Base-by-base conservation (phyloP, 2,888 invertebrate genomes). In the Eugnorisma glareosa region DNA sequence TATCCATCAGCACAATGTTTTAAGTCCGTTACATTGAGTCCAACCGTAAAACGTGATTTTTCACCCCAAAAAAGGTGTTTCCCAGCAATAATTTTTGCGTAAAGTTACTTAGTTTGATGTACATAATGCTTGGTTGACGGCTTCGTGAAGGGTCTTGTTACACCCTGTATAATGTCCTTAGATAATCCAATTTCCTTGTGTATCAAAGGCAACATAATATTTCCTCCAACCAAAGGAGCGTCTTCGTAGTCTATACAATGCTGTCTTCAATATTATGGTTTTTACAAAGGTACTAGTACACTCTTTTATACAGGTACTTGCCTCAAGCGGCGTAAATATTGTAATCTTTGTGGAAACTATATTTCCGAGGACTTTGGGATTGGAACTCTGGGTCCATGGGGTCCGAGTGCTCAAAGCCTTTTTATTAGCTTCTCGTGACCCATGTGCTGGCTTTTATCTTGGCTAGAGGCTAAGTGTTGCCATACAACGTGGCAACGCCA, bases 151-250 rank as follows among this genome's bases (percentile, higher is more conserved):
- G n/a, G n/a, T n/a, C n/a, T n/a, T n/a, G n/a, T n/a, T n/a, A n/a
- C n/a, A n/a, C n/a, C n/a, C n/a, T n/a, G n/a, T n/a, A 31, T 7
- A 64, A 51, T 75, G 35, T 51, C 48, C 21, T 76, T 40, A 5
- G 21, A 35, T 64, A 51, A 51, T 76, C 51, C 8, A 76, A 43
- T 51, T 76, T 76, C 40, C 40, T 43, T n/a, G 35, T 64, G 18
- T 75, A 15, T 31, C 28, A 40, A 48, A 40, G 15, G 75, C 48
- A 75, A 75, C 40, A 21, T 75, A 40, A 75, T 75, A 75, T 61
- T 61, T 73, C 31, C 10, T 18, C 24, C 0, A 28, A 13, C 13
- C 31, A 48, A 40, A 40, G 24, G 15, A 73, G 43, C 35, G 8
- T 24, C 35, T 45, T 73, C 24, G 24, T 28, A 31, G 57, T 73